Percentiles rank a stretch among this genome's conserved stretches.
These are phyloP conservation scores for Oscheius myriophilus DNA, from an alignment of 2,888 invertebrate species.

Conservation along the genomic window DNA sequence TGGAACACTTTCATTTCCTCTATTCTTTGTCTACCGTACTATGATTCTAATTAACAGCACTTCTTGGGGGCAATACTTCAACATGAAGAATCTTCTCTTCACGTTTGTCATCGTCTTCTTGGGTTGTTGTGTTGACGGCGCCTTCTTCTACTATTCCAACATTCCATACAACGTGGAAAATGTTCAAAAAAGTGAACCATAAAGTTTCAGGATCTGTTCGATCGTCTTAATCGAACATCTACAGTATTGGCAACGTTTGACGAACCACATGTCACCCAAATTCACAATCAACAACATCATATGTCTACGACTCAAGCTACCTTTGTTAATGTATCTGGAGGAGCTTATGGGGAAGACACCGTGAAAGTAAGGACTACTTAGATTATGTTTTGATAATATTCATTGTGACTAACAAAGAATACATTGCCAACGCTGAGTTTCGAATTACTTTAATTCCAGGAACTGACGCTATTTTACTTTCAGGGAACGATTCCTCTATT, in stretches of 20 bases:
- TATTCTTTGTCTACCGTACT: constrained; percentile 44
- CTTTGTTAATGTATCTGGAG: constrained; percentile 11
- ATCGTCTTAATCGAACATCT: constrained; percentile 40
- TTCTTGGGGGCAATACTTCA: constrained; percentile 47
- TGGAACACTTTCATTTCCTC: constrained; percentile 43
- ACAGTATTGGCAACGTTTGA: constrained; percentile 14
- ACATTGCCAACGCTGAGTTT: background rate
- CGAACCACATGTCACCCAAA: background rate
- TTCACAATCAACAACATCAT: background rate
- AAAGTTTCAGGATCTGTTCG: constrained; percentile 37
- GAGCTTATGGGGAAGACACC: constrained; percentile 13
- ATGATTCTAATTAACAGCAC: constrained; percentile 37
- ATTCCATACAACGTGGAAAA: constrained; percentile 38
- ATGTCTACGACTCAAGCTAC: background rate
- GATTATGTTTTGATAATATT: too few relatives aligned
- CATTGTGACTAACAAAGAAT: background rate
- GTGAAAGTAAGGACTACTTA: constrained; percentile 7
- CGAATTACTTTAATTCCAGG: too few relatives aligned
- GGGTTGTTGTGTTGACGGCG: constrained; percentile 37
- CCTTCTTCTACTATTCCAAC: constrained; percentile 37
- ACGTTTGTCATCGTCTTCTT: constrained; percentile 42
- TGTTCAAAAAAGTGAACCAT: background rate
- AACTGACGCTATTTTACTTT: background rate
- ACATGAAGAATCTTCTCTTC: constrained; percentile 35
- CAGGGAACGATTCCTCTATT: constrained; percentile 27